Conservation (phyloP, 30 jellyfish, hydroid and myxozoan genomes). For the Sanderia malayensis region DNA sequence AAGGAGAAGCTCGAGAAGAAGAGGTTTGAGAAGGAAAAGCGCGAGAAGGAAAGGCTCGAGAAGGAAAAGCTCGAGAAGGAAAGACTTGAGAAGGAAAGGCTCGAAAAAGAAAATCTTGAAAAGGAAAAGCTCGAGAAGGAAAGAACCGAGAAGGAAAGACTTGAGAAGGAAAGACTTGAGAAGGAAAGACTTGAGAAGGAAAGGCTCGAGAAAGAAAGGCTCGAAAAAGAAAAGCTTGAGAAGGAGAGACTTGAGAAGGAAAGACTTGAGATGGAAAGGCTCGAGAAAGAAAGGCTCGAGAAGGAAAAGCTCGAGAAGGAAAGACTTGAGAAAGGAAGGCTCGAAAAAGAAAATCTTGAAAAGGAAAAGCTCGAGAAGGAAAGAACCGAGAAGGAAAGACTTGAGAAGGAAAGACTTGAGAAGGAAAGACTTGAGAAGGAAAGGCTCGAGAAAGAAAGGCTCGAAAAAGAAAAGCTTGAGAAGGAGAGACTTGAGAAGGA, state of each 20-base stretch:
- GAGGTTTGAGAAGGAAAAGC: not conserved
- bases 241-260: conserved; percentile 14
- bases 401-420: conserved; percentile 15
- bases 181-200: conserved; percentile 32
- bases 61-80: conserved; percentile 20
- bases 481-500: conserved; percentile 18
- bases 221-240: conserved; percentile 17
- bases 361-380: conserved; percentile 19
- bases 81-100: conserved; percentile 4
- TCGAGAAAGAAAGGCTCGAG: conserved; percentile 8
- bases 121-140: conserved; percentile 3
- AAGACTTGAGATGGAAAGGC: conserved; percentile 12
- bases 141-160: not conserved
- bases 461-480: conserved; percentile 20
- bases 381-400: conserved; percentile 4
- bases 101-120: conserved; percentile 1
- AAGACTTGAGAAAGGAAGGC: conserved; percentile 9
- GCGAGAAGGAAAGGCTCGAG: conserved; percentile 2
- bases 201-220: conserved; percentile 7
- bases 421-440: conserved; percentile 21
- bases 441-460: conserved; percentile 10
- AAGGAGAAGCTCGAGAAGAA: conserved; percentile 10
- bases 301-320: conserved; percentile 2
- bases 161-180: conserved; percentile 7
- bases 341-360: conserved; percentile 17